These are phyloP conservation scores for Actinostola sp. DNA, from an alignment of 92 coral and sea anemone genomes.

Conservation along the genomic window DNA sequence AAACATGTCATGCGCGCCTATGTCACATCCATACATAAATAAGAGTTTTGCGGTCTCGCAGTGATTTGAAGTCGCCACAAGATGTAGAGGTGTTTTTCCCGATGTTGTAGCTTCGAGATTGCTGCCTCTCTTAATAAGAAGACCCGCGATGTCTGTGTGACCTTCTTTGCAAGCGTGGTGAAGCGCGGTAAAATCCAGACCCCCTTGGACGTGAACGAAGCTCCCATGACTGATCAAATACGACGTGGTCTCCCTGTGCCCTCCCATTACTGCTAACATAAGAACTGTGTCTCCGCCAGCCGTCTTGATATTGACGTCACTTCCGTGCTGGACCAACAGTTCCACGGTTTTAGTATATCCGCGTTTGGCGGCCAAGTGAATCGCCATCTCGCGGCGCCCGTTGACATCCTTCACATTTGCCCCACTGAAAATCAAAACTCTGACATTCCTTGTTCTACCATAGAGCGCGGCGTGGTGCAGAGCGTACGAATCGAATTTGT, in stretches of 20 bases:
- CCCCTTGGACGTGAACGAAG: slow-evolving; percentile 67
- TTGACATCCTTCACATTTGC: slow-evolving; percentile 57
- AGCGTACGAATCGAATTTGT: slow-evolving; percentile 63
- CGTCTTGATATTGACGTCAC: slow-evolving; percentile 61
- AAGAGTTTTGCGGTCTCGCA: slow-evolving; percentile 66
- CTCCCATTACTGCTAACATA: slow-evolving; percentile 68
- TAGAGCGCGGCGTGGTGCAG: slow-evolving; percentile 73
- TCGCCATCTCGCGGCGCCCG: slow-evolving; percentile 71
- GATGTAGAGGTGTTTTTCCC: slow-evolving; percentile 76
- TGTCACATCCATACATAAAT: slow-evolving; percentile 68
- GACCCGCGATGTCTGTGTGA: slow-evolving; percentile 56
- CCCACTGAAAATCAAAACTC: slow-evolving; percentile 68
- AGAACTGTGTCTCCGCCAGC: slow-evolving; percentile 76
- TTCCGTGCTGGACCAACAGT: slow-evolving; percentile 66
- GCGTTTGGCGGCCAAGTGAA: slow-evolving; percentile 67
- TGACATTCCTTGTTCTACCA: slow-evolving; percentile 59
- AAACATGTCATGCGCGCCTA: slow-evolving; percentile 74
- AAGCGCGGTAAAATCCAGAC: slow-evolving; percentile 76
- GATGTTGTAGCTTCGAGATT: slow-evolving; percentile 77
- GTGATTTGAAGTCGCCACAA: slow-evolving; percentile 69
- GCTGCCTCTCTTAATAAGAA: slow-evolving; percentile 69
- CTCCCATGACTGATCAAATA: slow-evolving; percentile 59
- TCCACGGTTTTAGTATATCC: slow-evolving; percentile 73
- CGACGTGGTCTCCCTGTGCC: slow-evolving; percentile 64
- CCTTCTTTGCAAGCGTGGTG: slow-evolving; percentile 80